phyloP scores from a whole-genome alignment of 1,140 invertebrate genomes.

The Lithobius niger region DNA sequence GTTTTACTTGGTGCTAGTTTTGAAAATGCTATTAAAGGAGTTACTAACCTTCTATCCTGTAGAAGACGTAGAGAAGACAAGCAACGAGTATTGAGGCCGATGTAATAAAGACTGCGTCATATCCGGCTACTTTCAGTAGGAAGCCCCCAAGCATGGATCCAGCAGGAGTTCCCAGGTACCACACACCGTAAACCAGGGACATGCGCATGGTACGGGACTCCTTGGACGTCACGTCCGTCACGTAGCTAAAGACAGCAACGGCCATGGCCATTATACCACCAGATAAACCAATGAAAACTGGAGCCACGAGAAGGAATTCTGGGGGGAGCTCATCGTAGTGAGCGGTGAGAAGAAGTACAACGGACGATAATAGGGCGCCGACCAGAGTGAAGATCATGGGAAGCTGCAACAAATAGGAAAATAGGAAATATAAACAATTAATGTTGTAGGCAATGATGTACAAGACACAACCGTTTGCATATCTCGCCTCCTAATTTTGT shows the following conservation, averaged over 20 bases:
- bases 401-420: constrained; percentile 20
- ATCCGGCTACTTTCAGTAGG: constrained; percentile 16
- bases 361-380: constrained; percentile 58
- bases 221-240: constrained; percentile 66
- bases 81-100: constrained; percentile 8
- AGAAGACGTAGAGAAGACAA: constrained; percentile 15
- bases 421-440: constrained; percentile 20
- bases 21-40: not conserved
- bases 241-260: constrained; percentile 79
- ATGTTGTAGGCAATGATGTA: no score
- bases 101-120: constrained; percentile 12
- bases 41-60: constrained; percentile 6
- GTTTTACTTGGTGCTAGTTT: no score
- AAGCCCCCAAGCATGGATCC: constrained; percentile 46
- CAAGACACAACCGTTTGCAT: no score
- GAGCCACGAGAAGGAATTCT: constrained; percentile 36
- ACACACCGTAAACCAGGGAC: constrained; percentile 69
- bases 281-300: constrained; percentile 39
- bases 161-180: constrained; percentile 62
- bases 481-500: no score
- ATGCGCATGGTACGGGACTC: constrained; percentile 66
- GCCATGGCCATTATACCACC: constrained; percentile 78
- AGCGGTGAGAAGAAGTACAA: constrained; percentile 61
- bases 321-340: constrained; percentile 54
- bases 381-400: constrained; percentile 69